Conservation (phyloP, 2,113 vertebrate genomes). For the Condylura cristata region DNA sequence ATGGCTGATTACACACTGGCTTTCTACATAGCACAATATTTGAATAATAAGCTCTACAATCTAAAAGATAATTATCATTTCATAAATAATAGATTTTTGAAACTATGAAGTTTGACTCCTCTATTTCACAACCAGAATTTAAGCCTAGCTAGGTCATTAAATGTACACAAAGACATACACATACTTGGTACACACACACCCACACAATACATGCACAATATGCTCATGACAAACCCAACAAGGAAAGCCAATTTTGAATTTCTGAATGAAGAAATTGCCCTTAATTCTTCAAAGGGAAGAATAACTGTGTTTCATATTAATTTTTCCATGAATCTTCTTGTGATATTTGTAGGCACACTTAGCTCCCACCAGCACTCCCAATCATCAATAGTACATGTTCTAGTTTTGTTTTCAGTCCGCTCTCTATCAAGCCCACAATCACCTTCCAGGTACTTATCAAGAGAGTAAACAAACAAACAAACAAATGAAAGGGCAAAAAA, state of each 20-base stretch:
- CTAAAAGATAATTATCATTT: not conserved
- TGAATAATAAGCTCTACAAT: not conserved
- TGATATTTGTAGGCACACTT: not conserved
- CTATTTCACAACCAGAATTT: conserved; percentile 15
- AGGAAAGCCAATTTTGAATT: not conserved
- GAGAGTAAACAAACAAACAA: not conserved
- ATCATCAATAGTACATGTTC: not conserved
- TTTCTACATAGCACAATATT: not conserved
- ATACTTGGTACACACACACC: not conserved
- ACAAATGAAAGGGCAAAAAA: conserved; percentile 18
- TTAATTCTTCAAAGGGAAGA: not conserved
- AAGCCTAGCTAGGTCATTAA: not conserved
- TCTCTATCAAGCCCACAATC: not conserved
- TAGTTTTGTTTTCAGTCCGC: not conserved
- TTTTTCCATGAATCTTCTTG: not conserved
- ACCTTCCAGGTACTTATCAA: not conserved
- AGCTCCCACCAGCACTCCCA: not conserved
- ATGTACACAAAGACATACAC: not conserved
- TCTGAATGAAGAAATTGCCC: not conserved
- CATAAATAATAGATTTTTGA: not conserved
- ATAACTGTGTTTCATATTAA: not conserved
- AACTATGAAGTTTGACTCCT: not conserved
- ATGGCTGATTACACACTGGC: not conserved
- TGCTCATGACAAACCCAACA: not conserved
- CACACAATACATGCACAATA: not conserved